Conservation (phyloP, 2,888 invertebrate species). For the Acronicta aceris region DNA sequence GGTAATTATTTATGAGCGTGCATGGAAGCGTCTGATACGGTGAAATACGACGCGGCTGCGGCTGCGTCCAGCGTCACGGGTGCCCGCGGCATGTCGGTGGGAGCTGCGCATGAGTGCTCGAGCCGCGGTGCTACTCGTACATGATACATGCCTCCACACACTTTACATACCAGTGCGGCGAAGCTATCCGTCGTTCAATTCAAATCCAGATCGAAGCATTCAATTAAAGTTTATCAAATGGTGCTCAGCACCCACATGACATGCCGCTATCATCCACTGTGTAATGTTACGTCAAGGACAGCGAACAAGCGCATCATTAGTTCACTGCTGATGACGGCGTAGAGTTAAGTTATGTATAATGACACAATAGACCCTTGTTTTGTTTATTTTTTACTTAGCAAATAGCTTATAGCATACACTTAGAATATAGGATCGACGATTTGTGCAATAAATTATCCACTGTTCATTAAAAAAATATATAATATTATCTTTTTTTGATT, state of each 20-base stretch:
- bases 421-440: conserved; percentile 77
- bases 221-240: background rate
- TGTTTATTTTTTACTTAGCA: conserved; percentile 68
- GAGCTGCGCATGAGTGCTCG: conserved; percentile 2
- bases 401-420: conserved; percentile 74
- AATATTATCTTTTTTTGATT: too few species aligned
- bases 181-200: background rate
- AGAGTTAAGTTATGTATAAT: conserved; percentile 76
- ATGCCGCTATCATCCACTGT: conserved; percentile 31
- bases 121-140: too few species aligned
- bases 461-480: conserved; percentile 76
- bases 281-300: conserved; percentile 54
- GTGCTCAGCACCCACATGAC: conserved; percentile 13
- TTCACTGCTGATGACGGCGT: conserved; percentile 79
- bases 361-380: conserved; percentile 72
- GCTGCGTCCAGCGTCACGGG: conserved; percentile 30
- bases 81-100: conserved; percentile 23
- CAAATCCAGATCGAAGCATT: background rate
- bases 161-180: background rate
- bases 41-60: conserved; percentile 42
- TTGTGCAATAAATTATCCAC: conserved; percentile 85
- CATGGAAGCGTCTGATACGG: conserved; percentile 66
- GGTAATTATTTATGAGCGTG: conserved; percentile 81
- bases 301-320: conserved; percentile 69
- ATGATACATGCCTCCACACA: too few species aligned